Evolutionary conservation across 1,140 invertebrate species (phyloP).

Genomic region (Berghia stephanieae): DNA sequence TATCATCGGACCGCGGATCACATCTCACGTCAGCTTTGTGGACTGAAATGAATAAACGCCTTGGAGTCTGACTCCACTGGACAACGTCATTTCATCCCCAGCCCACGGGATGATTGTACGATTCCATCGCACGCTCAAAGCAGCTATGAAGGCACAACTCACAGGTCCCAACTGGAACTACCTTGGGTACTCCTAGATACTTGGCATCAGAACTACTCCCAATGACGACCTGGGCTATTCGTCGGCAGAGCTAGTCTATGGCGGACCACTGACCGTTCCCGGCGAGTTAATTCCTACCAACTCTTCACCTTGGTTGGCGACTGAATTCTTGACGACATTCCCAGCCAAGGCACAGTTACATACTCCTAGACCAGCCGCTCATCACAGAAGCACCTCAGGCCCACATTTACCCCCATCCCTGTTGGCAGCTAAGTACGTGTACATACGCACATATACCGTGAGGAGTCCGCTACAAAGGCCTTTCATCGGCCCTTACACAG

Average conservation of each 20-base stretch:
- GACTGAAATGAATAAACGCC: constrained; percentile 14
- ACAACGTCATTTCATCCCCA: constrained; percentile 31
- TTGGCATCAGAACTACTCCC: constrained; percentile 19
- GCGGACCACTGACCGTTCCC: no score
- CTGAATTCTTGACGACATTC: no score
- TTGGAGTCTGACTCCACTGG: constrained; percentile 1
- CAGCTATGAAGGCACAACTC: constrained; percentile 13
- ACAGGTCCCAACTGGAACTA: background rate
- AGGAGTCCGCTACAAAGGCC: no score
- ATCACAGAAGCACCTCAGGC: no score
- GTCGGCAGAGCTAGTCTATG: constrained; percentile 30
- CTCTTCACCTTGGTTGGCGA: no score
- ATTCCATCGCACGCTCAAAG: constrained; percentile 31
- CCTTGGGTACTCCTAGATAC: constrained; percentile 25
- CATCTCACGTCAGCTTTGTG: constrained; percentile 57
- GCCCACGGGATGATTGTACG: constrained; percentile 33
- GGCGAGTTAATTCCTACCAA: no score
- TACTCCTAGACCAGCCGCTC: no score
- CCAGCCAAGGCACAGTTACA: no score
- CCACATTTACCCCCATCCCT: no score
- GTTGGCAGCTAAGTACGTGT: no score
- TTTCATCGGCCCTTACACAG: no score
- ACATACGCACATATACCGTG: no score
- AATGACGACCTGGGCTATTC: constrained; percentile 26
- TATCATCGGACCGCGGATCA: constrained; percentile 64